Evolutionary conservation across 2,113 vertebrate species (phyloP).

Genomic region (Alces alces): DNA sequence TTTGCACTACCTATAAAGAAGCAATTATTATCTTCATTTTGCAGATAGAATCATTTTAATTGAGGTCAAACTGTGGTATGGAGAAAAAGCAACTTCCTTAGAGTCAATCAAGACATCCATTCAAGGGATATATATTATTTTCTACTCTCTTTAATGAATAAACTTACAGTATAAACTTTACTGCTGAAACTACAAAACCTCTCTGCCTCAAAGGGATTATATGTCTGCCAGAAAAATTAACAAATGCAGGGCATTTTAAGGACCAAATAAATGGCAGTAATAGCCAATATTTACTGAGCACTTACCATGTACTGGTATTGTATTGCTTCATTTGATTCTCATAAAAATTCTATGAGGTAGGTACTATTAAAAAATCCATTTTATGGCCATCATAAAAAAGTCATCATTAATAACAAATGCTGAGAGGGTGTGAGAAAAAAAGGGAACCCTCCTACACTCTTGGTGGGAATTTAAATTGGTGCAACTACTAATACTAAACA

Average conservation of each 20-base stretch:
- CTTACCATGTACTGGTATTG: not conserved
- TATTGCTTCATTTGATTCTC: not conserved
- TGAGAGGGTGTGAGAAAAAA: not conserved
- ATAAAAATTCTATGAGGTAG: not conserved
- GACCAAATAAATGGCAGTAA: not conserved
- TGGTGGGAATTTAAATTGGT: not conserved
- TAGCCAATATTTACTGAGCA: not conserved
- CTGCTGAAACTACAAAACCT: not conserved
- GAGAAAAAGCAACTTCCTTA: conserved; percentile 23
- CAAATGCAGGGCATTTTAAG: not conserved
- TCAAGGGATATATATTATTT: conserved; percentile 23
- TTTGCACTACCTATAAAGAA: not conserved
- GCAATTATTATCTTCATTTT: conserved; percentile 49
- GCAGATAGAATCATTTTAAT: conserved; percentile 27
- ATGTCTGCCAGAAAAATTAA: not conserved
- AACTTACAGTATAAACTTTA: not conserved
- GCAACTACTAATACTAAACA: not conserved
- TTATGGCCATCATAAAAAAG: not conserved
- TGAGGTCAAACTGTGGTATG: not conserved
- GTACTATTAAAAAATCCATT: not conserved
- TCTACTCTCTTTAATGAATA: conserved; percentile 32
- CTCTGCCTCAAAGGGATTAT: not conserved
- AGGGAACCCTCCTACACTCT: not conserved
- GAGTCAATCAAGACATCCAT: not conserved
- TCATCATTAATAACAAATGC: not conserved